Conservation (phyloP, 2,113 vertebrate genomes). For the Muscicapa adusta region DNA sequence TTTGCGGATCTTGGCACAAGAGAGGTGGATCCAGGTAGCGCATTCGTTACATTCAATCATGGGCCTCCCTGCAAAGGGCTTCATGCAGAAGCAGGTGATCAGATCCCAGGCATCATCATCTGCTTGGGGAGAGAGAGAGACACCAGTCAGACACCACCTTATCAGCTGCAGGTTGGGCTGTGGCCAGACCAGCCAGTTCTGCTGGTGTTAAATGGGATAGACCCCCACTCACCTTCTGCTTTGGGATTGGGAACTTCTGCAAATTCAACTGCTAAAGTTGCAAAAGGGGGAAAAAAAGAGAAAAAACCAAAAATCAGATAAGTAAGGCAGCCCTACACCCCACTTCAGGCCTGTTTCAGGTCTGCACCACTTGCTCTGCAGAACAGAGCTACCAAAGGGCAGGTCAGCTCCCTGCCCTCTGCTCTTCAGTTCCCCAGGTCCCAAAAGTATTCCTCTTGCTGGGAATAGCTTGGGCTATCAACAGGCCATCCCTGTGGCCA, state of each 20-base stretch:
- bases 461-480: fast-evolving
- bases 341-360: neutral
- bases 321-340: neutral
- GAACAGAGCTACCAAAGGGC: neutral
- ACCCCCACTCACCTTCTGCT: constrained; percentile 57
- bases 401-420: neutral
- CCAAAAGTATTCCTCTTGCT: neutral
- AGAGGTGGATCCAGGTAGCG: constrained; percentile 96
- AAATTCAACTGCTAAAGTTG: neutral
- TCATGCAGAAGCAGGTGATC: constrained; percentile 99
- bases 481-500: neutral
- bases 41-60: constrained; percentile 98
- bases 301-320: neutral
- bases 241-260: constrained; percentile 41
- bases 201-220: neutral
- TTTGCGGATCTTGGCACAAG: constrained; percentile 97
- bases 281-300: fast-evolving
- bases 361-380: neutral
- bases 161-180: neutral
- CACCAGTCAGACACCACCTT: neutral
- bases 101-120: constrained; percentile 97
- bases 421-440: neutral
- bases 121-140: constrained; percentile 33
- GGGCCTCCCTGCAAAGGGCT: constrained; percentile 93
- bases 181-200: neutral